phyloP scores from a whole-genome alignment of 2,797 vertebrate genomes.

The Pseudochirops cupreus region DNA sequence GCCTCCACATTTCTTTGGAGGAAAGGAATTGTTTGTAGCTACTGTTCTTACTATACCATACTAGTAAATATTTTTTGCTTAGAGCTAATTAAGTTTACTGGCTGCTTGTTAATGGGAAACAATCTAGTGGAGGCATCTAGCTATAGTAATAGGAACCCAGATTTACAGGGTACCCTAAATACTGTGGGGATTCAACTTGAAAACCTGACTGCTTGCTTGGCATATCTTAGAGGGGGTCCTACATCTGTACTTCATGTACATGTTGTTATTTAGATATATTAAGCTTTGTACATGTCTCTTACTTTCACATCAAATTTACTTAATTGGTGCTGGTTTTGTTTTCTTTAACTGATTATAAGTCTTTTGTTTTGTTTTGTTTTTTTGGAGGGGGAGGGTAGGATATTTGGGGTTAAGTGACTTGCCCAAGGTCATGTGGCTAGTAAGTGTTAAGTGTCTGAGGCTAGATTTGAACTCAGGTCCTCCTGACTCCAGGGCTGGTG shows the following conservation, averaged over 20 bases:
- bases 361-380: neutral
- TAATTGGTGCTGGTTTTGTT: neutral
- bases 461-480: no score
- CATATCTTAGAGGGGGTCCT: neutral
- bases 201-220: neutral
- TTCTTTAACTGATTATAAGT: neutral
- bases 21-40: neutral
- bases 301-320: neutral
- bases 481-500: no score
- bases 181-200: neutral
- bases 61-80: neutral
- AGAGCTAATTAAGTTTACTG: neutral
- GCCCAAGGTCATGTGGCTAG: no score
- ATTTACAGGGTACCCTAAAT: neutral
- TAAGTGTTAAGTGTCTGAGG: no score
- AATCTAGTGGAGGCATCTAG: neutral
- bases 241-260: neutral
- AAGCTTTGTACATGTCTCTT: neutral
- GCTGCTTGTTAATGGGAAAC: neutral
- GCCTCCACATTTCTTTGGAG: neutral
- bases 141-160: neutral
- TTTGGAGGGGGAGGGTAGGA: no score
- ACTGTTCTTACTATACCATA: neutral
- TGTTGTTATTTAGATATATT: neutral
- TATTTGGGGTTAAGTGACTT: no score